Percentiles rank a stretch among this genome's conserved stretches.
These are phyloP conservation scores for Rhopalosiphum nymphaeae DNA, from an alignment of 2,888 invertebrate genomes.

Conservation along the genomic window DNA sequence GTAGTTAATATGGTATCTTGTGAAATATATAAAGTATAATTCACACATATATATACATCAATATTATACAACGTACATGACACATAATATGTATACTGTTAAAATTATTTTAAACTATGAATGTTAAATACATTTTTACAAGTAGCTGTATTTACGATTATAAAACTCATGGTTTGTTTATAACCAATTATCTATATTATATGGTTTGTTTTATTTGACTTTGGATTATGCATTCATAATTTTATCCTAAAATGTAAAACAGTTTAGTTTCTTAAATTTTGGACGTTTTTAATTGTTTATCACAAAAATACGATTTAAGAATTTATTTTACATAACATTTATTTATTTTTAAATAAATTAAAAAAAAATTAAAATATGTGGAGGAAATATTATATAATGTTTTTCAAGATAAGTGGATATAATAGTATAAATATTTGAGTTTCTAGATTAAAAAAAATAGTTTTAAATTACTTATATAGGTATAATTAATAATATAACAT, in stretches of 20 bases:
- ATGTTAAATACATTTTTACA: not conserved
- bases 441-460: not conserved
- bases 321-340: not conserved
- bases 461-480: not conserved
- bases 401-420: not conserved
- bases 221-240: slow-evolving; percentile 8
- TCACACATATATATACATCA: not conserved
- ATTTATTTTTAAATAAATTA: not conserved
- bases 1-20: not conserved
- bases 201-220: not conserved
- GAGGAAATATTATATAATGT: not conserved
- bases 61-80: not conserved
- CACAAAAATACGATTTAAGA: not conserved
- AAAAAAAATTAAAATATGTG: not conserved
- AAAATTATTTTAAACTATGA: not conserved
- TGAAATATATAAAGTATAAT: not conserved
- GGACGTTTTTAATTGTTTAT: not conserved
- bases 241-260: not conserved
- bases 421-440: not conserved
- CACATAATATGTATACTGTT: not conserved
- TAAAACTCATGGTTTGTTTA: slow-evolving; percentile 33
- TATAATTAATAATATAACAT: not conserved
- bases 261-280: not conserved
- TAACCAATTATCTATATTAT: not conserved
- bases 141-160: not conserved